These are phyloP conservation scores for Metopolophium dirhodum DNA, from an alignment of 1,140 invertebrate genomes.

Conservation along the genomic window DNA sequence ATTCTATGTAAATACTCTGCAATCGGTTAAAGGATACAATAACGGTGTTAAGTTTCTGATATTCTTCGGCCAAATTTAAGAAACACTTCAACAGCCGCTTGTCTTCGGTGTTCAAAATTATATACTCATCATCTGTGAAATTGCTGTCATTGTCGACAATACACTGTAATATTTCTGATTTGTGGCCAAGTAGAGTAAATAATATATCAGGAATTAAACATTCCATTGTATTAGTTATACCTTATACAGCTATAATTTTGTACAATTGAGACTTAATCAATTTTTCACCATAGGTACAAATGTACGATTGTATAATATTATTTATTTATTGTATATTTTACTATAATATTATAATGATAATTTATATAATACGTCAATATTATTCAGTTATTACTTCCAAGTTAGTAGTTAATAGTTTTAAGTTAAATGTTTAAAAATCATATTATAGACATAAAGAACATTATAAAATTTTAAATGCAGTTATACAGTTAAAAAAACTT, in stretches of 20 bases:
- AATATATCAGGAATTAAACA: conserved; percentile 49
- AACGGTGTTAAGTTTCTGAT: neutral
- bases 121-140: conserved; percentile 18
- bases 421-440: neutral
- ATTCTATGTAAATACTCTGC: neutral
- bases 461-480: neutral
- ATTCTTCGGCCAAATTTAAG: conserved; percentile 13
- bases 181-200: conserved; percentile 33
- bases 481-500: neutral
- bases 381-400: neutral
- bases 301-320: too few species aligned
- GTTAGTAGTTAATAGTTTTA: neutral
- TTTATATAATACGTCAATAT: neutral
- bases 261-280: neutral
- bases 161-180: conserved; percentile 29
- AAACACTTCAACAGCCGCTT: neutral
- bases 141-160: conserved; percentile 9
- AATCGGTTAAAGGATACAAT: conserved; percentile 1
- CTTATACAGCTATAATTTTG: neutral
- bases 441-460: neutral
- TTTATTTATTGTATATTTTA: too few species aligned
- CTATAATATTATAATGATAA: too few species aligned
- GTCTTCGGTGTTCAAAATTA: conserved; percentile 36
- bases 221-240: conserved; percentile 25
- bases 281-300: neutral